These are phyloP conservation scores for Oostethus manadensis DNA, from an alignment of 2,113 vertebrate genomes.

Conservation along the genomic window DNA sequence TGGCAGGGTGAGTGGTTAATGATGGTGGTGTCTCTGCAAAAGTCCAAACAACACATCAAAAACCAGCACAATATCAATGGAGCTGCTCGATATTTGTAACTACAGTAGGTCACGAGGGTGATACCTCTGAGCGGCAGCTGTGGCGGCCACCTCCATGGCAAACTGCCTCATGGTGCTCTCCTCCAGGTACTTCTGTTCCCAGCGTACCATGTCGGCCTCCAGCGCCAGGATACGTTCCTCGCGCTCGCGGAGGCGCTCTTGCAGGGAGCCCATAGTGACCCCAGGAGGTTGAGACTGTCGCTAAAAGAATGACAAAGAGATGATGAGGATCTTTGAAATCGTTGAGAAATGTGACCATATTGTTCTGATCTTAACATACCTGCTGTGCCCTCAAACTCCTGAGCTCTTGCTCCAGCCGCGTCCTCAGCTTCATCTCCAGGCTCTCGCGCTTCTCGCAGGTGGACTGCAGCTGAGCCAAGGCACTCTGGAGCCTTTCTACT, in stretches of 20 bases:
- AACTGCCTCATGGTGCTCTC: slow-evolving; percentile 98
- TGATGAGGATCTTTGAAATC: too few species aligned
- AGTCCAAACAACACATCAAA: not conserved
- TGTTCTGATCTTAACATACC: slow-evolving; percentile 62
- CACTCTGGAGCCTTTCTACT: slow-evolving; percentile 92
- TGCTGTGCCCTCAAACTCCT: slow-evolving; percentile 92
- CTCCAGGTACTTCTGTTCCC: slow-evolving; percentile 98
- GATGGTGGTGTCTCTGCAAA: slow-evolving; percentile 87
- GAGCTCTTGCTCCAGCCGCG: slow-evolving; percentile 91
- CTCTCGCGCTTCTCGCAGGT: slow-evolving; percentile 95
- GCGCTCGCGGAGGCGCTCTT: slow-evolving; percentile 87
- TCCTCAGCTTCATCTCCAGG: slow-evolving; percentile 87
- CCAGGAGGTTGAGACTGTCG: slow-evolving; percentile 71
- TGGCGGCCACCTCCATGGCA: slow-evolving; percentile 95
- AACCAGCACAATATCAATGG: slow-evolving; percentile 9
- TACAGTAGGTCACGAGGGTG: not conserved
- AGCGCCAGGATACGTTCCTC: slow-evolving; percentile 93
- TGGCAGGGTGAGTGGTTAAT: slow-evolving; percentile 94
- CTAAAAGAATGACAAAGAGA: slow-evolving; percentile 54
- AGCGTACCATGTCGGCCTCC: slow-evolving; percentile 96
- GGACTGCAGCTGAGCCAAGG: slow-evolving; percentile 89
- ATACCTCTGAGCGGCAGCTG: slow-evolving; percentile 87
- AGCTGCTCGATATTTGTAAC: too few species aligned
- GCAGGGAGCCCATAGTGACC: slow-evolving; percentile 77
- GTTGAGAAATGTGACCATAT: too few species aligned